Evolutionary conservation across 2,113 vertebrate species (phyloP).

Genomic region (Mustela nigripes): DNA sequence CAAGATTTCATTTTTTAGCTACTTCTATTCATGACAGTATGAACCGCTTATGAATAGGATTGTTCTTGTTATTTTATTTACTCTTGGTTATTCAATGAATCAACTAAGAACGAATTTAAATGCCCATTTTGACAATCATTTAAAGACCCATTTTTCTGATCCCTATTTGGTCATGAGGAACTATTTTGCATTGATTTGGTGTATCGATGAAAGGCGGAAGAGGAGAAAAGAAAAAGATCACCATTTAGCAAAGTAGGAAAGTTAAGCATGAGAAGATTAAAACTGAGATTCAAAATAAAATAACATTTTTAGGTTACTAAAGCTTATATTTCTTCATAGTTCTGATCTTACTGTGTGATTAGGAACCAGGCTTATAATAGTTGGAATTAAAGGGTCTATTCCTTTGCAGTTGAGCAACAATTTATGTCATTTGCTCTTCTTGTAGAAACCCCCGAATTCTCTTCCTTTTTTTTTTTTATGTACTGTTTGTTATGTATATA

Average conservation of each 20-base stretch:
- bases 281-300: background rate
- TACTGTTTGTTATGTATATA: background rate
- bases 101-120: slow-evolving; percentile 4
- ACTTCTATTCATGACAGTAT: background rate
- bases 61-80: background rate
- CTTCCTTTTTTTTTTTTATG: background rate
- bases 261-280: background rate
- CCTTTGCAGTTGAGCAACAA: background rate
- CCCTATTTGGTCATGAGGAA: background rate
- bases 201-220: background rate
- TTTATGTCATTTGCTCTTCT: background rate
- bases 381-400: background rate
- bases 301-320: background rate
- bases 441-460: background rate
- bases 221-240: background rate
- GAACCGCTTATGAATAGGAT: background rate
- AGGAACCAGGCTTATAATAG: background rate
- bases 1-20: background rate
- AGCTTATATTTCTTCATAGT: background rate
- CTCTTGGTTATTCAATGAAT: slow-evolving; percentile 9
- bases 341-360: background rate
- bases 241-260: background rate
- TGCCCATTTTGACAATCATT: background rate
- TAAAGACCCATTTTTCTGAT: background rate
- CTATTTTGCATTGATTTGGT: background rate